Conservation (phyloP, 2,113 vertebrate genomes). For the Mustela nigripes region DNA sequence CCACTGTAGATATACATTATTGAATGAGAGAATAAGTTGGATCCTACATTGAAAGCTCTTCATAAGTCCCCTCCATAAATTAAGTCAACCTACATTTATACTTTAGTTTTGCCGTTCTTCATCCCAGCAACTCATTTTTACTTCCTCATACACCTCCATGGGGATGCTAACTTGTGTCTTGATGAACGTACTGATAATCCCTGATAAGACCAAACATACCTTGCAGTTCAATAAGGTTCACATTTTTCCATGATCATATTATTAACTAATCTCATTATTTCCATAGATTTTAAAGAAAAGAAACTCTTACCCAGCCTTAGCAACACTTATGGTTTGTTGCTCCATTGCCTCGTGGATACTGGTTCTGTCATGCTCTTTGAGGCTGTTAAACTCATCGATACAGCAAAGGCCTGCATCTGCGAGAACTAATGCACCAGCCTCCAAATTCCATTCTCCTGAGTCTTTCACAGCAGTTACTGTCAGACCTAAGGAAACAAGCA, state of each 20-base stretch:
- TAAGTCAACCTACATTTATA: background rate
- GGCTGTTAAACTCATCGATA: conserved; percentile 98
- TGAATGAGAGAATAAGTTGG: background rate
- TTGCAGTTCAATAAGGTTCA: background rate
- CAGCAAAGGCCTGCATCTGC: conserved; percentile 98
- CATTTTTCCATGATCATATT: background rate
- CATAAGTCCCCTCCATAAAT: background rate
- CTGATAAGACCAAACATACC: background rate
- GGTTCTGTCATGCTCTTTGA: conserved; percentile 97
- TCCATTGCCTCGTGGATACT: conserved; percentile 99
- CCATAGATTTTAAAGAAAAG: background rate
- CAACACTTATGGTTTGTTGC: conserved; percentile 98
- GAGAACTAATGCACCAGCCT: conserved; percentile 95
- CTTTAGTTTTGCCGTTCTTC: background rate
- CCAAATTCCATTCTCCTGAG: conserved; percentile 92
- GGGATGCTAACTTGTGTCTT: background rate
- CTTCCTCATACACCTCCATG: background rate
- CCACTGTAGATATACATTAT: background rate
- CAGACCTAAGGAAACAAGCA: conserved; percentile 86
- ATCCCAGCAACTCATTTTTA: conserved; percentile 40
- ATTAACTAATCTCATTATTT: background rate
- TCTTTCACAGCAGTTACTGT: conserved; percentile 92
- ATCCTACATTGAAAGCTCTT: background rate
- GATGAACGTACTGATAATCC: background rate
- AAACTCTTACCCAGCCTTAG: conserved; percentile 95